A percentile compares a stretch with the other conserved stretches of the same genome.
Conservation (phyloP, 2,113 vertebrate species). For the Drymodes brunneopygia region DNA sequence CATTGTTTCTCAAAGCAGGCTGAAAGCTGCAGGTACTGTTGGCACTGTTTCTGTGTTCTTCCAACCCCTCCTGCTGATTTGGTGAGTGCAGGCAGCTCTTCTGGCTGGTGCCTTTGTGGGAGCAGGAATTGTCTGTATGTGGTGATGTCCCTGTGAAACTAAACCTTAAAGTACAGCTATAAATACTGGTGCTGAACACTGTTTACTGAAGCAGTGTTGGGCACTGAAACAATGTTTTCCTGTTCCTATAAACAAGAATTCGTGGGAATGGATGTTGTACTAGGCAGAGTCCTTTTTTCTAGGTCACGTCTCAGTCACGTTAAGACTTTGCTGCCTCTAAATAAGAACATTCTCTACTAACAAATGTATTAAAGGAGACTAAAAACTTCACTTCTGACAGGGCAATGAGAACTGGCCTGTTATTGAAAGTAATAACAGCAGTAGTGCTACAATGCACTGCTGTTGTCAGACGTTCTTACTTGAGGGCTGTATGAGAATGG, state of each 20-base stretch:
- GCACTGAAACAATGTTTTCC: neutral
- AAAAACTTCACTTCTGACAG: neutral
- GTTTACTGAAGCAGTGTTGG: neutral
- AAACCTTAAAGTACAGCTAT: neutral
- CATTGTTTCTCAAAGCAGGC: neutral
- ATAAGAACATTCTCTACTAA: neutral
- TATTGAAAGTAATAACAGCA: neutral
- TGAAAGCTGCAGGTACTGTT: neutral
- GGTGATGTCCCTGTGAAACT: neutral
- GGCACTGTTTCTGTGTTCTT: neutral
- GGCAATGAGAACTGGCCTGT: neutral
- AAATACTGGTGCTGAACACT: neutral
- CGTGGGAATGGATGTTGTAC: neutral
- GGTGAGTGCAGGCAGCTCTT: neutral
- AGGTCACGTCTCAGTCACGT: neutral
- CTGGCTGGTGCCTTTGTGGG: neutral
- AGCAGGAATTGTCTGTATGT: neutral
- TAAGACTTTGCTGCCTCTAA: neutral
- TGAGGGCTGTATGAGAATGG: neutral
- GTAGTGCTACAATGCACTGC: neutral
- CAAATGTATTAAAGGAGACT: neutral
- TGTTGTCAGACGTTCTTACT: fast-evolving
- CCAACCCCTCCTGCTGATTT: neutral
- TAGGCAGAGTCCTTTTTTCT: neutral
- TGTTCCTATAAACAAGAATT: neutral